Base-by-base conservation (phyloP, 2,113 vertebrate genomes). In the Mobula birostris region DNA sequence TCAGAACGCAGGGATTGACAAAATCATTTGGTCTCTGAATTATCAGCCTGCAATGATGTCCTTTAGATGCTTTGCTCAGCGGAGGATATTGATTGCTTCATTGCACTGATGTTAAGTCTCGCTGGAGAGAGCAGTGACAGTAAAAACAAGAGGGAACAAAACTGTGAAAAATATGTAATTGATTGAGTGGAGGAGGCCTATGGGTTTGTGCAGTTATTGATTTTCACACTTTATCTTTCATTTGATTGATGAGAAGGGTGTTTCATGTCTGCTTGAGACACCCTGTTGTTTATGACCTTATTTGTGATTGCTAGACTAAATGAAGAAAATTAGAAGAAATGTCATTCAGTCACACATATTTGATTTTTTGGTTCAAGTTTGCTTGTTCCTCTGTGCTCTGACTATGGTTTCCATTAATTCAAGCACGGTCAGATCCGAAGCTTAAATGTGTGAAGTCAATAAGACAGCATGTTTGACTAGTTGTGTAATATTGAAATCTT, bases 401-500 rank as follows among this genome's bases (percentile, higher is more conserved):
- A 96, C 96, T 96, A 95, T 96, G 96, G 96, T 95, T 95, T 95
- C 95, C 95, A 94, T 96, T 98, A 99, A 99, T 99, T 99, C 99
- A 94, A 94, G 94, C 95, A 94, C 95, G 95, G 94, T 56, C 95
- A 94, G 96, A 96, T 95, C 96, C 95, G 97, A 96, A 95, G 95
- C 96, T 97, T 98, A 98, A 99, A 99, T 99, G 95, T 96, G 96
- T 97, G 96, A 94, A 95, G 97, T 96, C 96, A 96, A 96, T 95
- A 95, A 96, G 96, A 94, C 96, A 97, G 97, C 98, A 99, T 98
- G 99, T 95, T 97, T 97, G 94, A 95, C 94, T 94, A 74, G 70
- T 93, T 68, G 40, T 74, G 74, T 56, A 74, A 74, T 74, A 93
- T 74, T 90, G 85, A 90, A 74, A 93, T 40, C 91, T 74, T 74